phyloP scores from a whole-genome alignment of 1,140 invertebrate genomes.

The Mercenaria mercenaria region DNA sequence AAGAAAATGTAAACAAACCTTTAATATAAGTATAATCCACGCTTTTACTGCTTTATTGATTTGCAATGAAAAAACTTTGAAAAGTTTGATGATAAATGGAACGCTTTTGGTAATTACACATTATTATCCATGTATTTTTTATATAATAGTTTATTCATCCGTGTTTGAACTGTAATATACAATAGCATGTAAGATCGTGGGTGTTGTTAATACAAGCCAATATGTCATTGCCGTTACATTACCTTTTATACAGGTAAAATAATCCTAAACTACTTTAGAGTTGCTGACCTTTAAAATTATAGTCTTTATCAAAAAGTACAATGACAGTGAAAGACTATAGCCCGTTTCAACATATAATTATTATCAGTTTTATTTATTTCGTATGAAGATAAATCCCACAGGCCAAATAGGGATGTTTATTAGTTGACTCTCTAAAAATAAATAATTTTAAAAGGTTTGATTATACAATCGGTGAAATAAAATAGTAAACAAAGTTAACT shows the following conservation, averaged over 20 bases:
- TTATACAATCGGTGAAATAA: too few relatives aligned
- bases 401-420: too few relatives aligned
- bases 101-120: not conserved
- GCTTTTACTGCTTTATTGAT: not conserved
- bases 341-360: too few relatives aligned
- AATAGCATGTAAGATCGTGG: not conserved
- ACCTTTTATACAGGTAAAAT: conserved; percentile 24
- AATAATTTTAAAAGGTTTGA: too few relatives aligned
- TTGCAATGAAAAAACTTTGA: not conserved
- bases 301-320: conserved; percentile 5
- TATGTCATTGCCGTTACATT: conserved; percentile 11
- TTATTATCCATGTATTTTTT: too few relatives aligned
- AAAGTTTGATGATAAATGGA: not conserved
- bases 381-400: too few relatives aligned
- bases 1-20: conserved; percentile 5
- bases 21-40: not conserved
- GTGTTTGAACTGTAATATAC: not conserved
- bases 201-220: not conserved
- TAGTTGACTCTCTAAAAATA: too few relatives aligned
- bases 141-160: too few relatives aligned
- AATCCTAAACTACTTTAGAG: not conserved
- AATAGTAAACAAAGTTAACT: too few relatives aligned
- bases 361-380: too few relatives aligned
- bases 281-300: conserved; percentile 37
- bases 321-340: not conserved